Percentiles rank a stretch among this genome's conserved stretches.
Evolutionary conservation across 2,888 invertebrate species (phyloP).

Genomic region (Synergus japonicus): DNA sequence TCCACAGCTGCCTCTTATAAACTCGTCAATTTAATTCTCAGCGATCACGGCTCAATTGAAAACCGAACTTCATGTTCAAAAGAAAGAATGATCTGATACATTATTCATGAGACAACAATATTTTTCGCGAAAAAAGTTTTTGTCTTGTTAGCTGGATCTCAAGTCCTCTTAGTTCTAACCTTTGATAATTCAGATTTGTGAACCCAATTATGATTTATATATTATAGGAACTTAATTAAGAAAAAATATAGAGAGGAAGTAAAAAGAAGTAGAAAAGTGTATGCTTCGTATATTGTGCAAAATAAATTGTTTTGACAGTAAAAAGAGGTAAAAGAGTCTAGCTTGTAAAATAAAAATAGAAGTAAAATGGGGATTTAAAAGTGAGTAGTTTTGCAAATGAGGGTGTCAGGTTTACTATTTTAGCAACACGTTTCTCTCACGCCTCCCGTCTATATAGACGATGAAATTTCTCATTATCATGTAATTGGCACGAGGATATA

Average conservation of each 20-base stretch:
- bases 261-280: too few relatives aligned
- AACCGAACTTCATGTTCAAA: not conserved
- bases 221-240: too few relatives aligned
- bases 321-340: not conserved
- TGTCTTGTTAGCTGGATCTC: not conserved
- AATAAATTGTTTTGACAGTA: not conserved
- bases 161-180: not conserved
- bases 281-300: too few relatives aligned
- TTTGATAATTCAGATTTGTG: not conserved
- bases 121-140: not conserved
- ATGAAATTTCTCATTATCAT: constrained; percentile 33
- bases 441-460: not conserved
- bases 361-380: not conserved
- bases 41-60: constrained; percentile 4
- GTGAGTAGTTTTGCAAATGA: not conserved
- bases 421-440: not conserved
- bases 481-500: constrained; percentile 40
- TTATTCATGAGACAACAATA: not conserved
- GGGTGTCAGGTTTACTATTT: constrained; percentile 26
- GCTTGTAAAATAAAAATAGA: not conserved
- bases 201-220: not conserved
- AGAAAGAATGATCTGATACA: constrained; percentile 6
- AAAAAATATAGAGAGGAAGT: too few relatives aligned
- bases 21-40: constrained; percentile 12
- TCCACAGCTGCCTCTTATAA: not conserved